phyloP scores from a whole-genome alignment of 2,113 vertebrate genomes.

The Ageneiosus marmoratus region DNA sequence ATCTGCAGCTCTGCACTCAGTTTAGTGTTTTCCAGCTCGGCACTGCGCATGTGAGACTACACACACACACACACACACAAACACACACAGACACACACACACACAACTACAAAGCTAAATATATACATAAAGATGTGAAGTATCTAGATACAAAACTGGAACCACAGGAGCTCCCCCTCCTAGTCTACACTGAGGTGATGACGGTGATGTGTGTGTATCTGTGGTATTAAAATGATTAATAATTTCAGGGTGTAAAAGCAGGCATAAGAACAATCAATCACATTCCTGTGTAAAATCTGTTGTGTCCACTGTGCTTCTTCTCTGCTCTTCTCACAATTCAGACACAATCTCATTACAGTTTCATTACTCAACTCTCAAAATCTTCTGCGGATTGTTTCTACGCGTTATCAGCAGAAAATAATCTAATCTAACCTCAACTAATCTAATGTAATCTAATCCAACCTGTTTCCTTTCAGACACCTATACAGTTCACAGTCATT shows the following conservation, averaged over 20 bases:
- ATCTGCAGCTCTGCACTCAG: slow-evolving; percentile 91
- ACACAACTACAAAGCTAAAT: not conserved
- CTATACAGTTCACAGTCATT: too few relatives aligned
- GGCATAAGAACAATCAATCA: not conserved
- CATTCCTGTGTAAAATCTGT: too few relatives aligned
- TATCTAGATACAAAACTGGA: not conserved
- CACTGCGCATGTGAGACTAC: slow-evolving; percentile 92
- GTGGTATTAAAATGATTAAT: not conserved
- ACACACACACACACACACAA: slow-evolving; percentile 19
- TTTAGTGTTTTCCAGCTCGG: slow-evolving; percentile 94
- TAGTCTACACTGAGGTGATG: not conserved
- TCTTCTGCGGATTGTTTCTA: too few relatives aligned
- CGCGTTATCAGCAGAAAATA: too few relatives aligned
- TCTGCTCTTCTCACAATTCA: too few relatives aligned
- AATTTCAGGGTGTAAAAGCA: not conserved
- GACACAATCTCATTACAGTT: too few relatives aligned
- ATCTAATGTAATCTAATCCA: too few relatives aligned
- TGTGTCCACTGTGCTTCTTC: too few relatives aligned
- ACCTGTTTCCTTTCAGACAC: too few relatives aligned
- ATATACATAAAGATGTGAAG: not conserved
- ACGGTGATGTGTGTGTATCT: not conserved
- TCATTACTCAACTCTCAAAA: too few relatives aligned
- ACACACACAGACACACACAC: not conserved
- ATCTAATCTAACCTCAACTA: too few relatives aligned
- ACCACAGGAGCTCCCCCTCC: not conserved